Percentiles rank a stretch among this genome's conserved stretches.
Conservation (phyloP, 1,140 invertebrate genomes). For the Drosophila asahinai region DNA sequence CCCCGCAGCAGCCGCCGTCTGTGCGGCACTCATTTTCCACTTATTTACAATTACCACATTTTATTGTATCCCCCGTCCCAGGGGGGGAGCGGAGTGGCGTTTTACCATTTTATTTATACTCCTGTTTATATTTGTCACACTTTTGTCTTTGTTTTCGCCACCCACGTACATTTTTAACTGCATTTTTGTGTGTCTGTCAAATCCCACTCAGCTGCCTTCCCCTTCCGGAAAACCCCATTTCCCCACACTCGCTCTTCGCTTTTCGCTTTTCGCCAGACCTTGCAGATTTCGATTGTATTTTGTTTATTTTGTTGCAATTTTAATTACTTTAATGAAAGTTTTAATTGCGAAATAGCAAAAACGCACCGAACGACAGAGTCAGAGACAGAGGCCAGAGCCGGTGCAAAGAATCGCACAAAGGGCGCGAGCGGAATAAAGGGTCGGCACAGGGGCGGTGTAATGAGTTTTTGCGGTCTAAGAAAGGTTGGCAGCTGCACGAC, state of each 20-base stretch:
- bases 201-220: slow-evolving; percentile 41
- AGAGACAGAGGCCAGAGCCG: slow-evolving; percentile 6
- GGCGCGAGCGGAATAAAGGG: slow-evolving; percentile 7
- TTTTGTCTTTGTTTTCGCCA: slow-evolving; percentile 67
- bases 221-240: background rate
- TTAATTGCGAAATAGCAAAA: slow-evolving; percentile 83
- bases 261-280: slow-evolving; percentile 29
- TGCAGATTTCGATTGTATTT: slow-evolving; percentile 81
- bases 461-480: slow-evolving; percentile 81
- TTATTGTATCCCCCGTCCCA: slow-evolving; percentile 59
- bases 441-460: slow-evolving; percentile 39
- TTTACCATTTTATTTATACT: slow-evolving; percentile 80
- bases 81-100: slow-evolving; percentile 33
- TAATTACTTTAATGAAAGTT: slow-evolving; percentile 84
- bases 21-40: slow-evolving; percentile 74
- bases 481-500: slow-evolving; percentile 73
- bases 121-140: slow-evolving; percentile 82
- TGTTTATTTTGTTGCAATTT: slow-evolving; percentile 84
- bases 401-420: slow-evolving; percentile 24
- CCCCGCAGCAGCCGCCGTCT: background rate
- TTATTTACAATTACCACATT: slow-evolving; percentile 84
- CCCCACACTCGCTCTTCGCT: background rate
- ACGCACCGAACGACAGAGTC: slow-evolving; percentile 53
- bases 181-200: slow-evolving; percentile 80
- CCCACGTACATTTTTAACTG: slow-evolving; percentile 68